Conservation (phyloP, 2,888 invertebrate species). For the Metalampra italica region DNA sequence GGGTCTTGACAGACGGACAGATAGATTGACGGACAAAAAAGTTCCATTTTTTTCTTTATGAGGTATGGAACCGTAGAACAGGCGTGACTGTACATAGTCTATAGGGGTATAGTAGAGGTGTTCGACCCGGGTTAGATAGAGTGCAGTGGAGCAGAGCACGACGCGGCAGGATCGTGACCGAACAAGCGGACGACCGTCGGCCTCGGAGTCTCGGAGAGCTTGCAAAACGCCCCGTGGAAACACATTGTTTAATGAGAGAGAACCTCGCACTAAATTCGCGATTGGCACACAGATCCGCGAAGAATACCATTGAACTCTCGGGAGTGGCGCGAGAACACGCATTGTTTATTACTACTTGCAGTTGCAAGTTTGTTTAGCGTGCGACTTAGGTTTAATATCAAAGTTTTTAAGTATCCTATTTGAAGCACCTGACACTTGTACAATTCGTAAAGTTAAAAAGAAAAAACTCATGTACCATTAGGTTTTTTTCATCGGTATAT, state of each 20-base stretch:
- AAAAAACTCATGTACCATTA: no score
- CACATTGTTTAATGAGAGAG: conserved; percentile 51
- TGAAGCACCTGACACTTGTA: no score
- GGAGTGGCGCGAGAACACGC: conserved; percentile 26
- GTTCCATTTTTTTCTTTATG: no score
- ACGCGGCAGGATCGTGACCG: conserved; percentile 46
- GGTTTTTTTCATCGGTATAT: no score
- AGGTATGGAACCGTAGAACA: no score
- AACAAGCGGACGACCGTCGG: conserved; percentile 50
- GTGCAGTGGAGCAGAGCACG: conserved; percentile 40
- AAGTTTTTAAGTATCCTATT: no score
- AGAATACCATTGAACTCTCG: conserved; percentile 48
- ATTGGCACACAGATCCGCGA: conserved; percentile 56
- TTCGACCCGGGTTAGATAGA: conserved; percentile 16
- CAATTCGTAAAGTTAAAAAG: no score
- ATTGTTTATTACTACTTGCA: conserved; percentile 26
- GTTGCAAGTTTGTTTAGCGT: background rate
- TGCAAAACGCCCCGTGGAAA: conserved; percentile 57
- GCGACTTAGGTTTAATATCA: background rate
- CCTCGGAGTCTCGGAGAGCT: conserved; percentile 43
- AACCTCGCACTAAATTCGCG: conserved; percentile 59
- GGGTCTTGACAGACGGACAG: no score
- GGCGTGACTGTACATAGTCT: no score
- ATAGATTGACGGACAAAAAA: no score
- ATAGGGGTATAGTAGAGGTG: no score